A percentile compares a stretch with the other conserved stretches of the same genome.
These are phyloP conservation scores for Calyptomena viridis DNA, from an alignment of 2,113 vertebrate species.

Conservation along the genomic window DNA sequence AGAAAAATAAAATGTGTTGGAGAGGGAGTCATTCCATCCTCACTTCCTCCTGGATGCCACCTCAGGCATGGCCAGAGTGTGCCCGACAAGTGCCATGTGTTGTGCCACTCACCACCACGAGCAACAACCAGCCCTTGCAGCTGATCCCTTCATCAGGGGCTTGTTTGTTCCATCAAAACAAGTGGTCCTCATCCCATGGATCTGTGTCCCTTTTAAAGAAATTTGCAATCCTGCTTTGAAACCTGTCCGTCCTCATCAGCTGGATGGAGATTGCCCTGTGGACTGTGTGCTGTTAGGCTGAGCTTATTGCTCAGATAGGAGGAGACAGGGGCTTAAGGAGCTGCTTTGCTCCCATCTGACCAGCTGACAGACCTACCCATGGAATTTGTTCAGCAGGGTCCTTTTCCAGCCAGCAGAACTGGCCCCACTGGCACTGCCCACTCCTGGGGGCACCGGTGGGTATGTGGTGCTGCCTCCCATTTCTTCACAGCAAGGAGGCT, in stretches of 20 bases:
- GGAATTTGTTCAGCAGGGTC: neutral
- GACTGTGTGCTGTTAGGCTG: neutral
- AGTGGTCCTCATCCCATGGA: accelerated
- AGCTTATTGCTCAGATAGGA: neutral
- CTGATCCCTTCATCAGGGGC: neutral
- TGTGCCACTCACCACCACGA: neutral
- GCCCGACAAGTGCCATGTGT: neutral
- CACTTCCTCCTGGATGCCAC: neutral
- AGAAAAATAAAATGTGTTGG: neutral
- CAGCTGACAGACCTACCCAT: neutral
- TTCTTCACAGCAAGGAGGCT: neutral
- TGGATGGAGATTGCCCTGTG: neutral
- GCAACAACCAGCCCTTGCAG: neutral
- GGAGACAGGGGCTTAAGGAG: neutral
- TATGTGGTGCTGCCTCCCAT: accelerated
- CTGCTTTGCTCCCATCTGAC: neutral
- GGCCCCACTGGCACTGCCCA: accelerated
- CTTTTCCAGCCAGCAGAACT: neutral
- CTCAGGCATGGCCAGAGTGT: neutral
- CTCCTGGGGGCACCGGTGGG: neutral
- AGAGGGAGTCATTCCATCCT: neutral
- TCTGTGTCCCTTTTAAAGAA: neutral
- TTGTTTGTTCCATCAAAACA: accelerated
- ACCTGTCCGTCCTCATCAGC: neutral
- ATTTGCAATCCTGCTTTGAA: neutral